A percentile compares a stretch with the other conserved stretches of the same genome.
Evolutionary conservation across 1,140 invertebrate species (phyloP).

Genomic region (Tribolium madens): DNA sequence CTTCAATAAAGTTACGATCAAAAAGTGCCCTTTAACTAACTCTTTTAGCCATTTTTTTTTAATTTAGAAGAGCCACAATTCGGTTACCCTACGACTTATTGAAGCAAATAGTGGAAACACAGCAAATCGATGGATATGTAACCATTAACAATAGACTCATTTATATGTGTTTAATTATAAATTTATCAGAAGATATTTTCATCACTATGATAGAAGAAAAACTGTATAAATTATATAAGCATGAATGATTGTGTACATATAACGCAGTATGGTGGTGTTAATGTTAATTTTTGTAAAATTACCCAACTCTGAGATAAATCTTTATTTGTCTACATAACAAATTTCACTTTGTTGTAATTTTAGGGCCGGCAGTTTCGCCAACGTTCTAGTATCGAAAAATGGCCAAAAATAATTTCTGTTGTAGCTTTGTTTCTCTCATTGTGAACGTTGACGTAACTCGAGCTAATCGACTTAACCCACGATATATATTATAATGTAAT

Average conservation of each 20-base stretch:
- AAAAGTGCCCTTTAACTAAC: slow-evolving; percentile 40
- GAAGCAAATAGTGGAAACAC: slow-evolving; percentile 26
- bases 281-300: slow-evolving; percentile 42
- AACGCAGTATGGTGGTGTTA: slow-evolving; percentile 54
- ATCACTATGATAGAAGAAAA: slow-evolving; percentile 55
- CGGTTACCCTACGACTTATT: slow-evolving; percentile 18
- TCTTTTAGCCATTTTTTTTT: not conserved
- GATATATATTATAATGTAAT: slow-evolving; percentile 57
- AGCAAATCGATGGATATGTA: slow-evolving; percentile 48
- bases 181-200: slow-evolving; percentile 60
- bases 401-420: slow-evolving; percentile 10
- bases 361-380: slow-evolving; percentile 11
- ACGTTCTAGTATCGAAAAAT: not conserved
- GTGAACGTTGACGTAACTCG: slow-evolving; percentile 17
- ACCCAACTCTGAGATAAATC: slow-evolving; percentile 27
- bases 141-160: slow-evolving; percentile 56
- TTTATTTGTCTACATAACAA: slow-evolving; percentile 48
- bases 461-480: slow-evolving; percentile 41
- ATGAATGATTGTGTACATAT: slow-evolving; percentile 59
- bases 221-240: slow-evolving; percentile 57
- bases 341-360: slow-evolving; percentile 49
- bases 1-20: slow-evolving; percentile 15
- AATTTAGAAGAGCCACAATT: not conserved
- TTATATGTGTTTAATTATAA: slow-evolving; percentile 56
- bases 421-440: not conserved